Base-by-base conservation (phyloP, 1,140 invertebrate species). In the Megathymus violae region DNA sequence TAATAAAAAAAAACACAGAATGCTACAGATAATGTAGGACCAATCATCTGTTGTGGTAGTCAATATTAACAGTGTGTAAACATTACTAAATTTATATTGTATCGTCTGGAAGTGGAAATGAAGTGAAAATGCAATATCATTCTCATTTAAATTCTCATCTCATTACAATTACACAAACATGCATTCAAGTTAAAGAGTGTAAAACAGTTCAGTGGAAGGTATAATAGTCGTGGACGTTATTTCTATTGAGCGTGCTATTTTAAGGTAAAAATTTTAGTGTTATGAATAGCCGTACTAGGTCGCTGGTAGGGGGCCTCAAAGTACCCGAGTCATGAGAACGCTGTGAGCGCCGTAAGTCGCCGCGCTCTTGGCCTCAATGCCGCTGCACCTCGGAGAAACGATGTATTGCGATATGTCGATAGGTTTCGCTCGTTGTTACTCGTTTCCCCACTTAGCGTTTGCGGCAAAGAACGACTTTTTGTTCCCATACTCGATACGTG, bases 351-450 rank as follows among this genome's bases (percentile, higher is more conserved):
- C 31, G 9, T 15, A 27, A 50, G 25, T 11, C 31, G 25, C 25
- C 31, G 11, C 31, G 31, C 11, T 52, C 36, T 36, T 59, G 25
- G 36, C 36, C 36, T 41, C 36, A 16, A 38, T 69, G 47, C 50
- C 44, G 40, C 40, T 62, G 54, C 25, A 52, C 41, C 41, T 47
- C 38, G 50, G 44, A 68, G 64, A 70, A 69, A 70, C 54, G 27
- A 31, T 31, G 40, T 47, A 62, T 61, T 56, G 52, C 67, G 67
- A 73, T 75, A 66, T 52, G 69, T 69, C 69, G 51, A 76, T 80
- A 76, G 71, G 69, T 76, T 78, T 73, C 71, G 58, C 56, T 67
- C 51, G 66, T 71, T 71, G 67, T 74, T 71, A 58, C 63, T 56
- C 54, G 64, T 80, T 75, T 75, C 70, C 65, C 69, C 62, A 68